A percentile compares a stretch with the other conserved stretches of the same genome.
Evolutionary conservation across 1,140 invertebrate genomes (phyloP).

Genomic region (Heterodera schachtii): DNA sequence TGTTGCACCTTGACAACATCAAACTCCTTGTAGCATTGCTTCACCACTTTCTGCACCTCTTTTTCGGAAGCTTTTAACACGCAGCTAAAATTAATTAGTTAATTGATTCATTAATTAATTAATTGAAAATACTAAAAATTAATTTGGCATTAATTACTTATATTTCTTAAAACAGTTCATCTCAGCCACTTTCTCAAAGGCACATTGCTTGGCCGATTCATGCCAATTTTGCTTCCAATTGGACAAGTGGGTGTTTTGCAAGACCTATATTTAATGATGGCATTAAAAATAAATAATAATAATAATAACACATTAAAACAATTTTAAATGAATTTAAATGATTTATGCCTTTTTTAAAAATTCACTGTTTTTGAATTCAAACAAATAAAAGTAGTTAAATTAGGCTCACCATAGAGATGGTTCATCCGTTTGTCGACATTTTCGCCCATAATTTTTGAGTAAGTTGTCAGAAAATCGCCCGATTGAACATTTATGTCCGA

Average conservation of each 20-base stretch:
- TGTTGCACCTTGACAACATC: not conserved
- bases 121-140: too few species aligned
- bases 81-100: not conserved
- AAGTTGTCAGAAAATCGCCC: not conserved
- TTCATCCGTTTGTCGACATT: not conserved
- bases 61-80: not conserved
- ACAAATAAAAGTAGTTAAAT: not conserved
- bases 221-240: not conserved
- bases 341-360: too few species aligned
- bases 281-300: too few species aligned
- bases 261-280: not conserved
- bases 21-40: not conserved
- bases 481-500: not conserved
- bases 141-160: not conserved
- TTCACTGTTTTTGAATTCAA: too few species aligned
- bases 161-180: not conserved
- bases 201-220: not conserved
- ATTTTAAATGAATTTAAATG: too few species aligned
- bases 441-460: not conserved
- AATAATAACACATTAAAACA: too few species aligned
- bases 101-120: too few species aligned
- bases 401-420: not conserved
- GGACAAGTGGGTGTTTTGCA: not conserved
- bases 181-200: not conserved
- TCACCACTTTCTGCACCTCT: not conserved